phyloP scores from a whole-genome alignment of 64 coral and sea anemone species.

The Stichodactyla helianthus region DNA sequence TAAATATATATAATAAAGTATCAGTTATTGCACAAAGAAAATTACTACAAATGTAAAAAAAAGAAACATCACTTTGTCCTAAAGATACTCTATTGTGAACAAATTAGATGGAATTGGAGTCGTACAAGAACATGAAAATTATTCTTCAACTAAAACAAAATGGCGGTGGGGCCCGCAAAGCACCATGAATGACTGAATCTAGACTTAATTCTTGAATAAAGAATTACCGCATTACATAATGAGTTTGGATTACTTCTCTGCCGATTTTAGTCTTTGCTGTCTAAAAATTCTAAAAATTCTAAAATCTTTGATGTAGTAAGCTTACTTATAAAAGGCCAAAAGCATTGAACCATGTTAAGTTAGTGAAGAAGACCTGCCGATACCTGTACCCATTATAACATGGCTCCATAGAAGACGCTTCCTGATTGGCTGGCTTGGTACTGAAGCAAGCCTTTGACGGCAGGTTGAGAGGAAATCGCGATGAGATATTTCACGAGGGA shows the following conservation, averaged over 20 bases:
- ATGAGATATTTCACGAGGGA: conserved; percentile 3
- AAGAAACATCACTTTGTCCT: too few relatives aligned
- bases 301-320: background rate
- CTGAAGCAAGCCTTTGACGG: background rate
- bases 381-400: background rate
- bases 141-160: background rate
- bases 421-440: background rate
- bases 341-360: background rate
- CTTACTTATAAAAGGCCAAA: background rate
- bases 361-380: background rate
- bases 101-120: background rate
- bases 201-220: background rate
- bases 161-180: background rate
- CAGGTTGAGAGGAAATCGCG: background rate
- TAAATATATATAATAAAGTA: too few relatives aligned
- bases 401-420: background rate
- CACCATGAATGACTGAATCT: background rate
- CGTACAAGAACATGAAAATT: background rate
- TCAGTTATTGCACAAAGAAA: too few relatives aligned
- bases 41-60: too few relatives aligned
- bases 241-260: background rate
- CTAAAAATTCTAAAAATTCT: background rate
- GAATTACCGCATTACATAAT: background rate
- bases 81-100: too few relatives aligned
- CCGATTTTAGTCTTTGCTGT: background rate